These are phyloP conservation scores for Calameuta idolon DNA, from an alignment of 2,888 invertebrate genomes.

Conservation along the genomic window DNA sequence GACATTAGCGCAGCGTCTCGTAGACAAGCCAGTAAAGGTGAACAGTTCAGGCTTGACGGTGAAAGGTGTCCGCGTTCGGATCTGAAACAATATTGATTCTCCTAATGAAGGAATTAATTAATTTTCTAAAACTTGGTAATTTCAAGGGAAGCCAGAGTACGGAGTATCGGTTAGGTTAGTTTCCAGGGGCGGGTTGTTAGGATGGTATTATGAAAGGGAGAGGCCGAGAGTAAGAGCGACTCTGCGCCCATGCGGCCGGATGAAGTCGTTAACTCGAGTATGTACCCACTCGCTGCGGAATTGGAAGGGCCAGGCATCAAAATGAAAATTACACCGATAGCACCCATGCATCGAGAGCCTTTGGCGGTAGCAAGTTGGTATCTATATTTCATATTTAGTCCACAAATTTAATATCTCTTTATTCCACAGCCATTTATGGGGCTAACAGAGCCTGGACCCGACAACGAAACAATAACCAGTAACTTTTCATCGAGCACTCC, in stretches of 20 bases:
- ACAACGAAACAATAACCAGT: background rate
- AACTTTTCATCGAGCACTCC: background rate
- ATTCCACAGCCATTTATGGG: background rate
- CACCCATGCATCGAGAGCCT: background rate
- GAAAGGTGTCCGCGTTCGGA: conserved; percentile 9
- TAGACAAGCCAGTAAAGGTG: conserved; percentile 21
- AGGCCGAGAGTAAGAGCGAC: background rate
- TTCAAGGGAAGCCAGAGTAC: background rate
- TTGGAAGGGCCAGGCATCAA: conserved; percentile 24
- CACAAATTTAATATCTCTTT: background rate
- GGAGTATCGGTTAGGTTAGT: background rate
- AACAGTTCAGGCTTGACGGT: background rate
- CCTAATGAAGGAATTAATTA: conserved; percentile 46
- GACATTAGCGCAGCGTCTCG: conserved; percentile 20
- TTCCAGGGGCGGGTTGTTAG: background rate
- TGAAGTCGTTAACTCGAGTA: conserved; percentile 59
- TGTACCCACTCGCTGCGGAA: conserved; percentile 45
- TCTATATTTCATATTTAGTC: background rate
- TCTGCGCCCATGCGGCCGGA: conserved; percentile 28
- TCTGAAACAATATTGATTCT: conserved; percentile 41
- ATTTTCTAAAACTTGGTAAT: conserved; percentile 31
- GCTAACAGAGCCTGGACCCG: background rate
- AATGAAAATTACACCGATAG: conserved; percentile 52
- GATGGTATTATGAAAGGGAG: background rate
- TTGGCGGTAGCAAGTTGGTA: background rate